A percentile compares a stretch with the other conserved stretches of the same genome.
Conservation (phyloP, 2,113 vertebrate genomes). For the Dolichotis patagonum region DNA sequence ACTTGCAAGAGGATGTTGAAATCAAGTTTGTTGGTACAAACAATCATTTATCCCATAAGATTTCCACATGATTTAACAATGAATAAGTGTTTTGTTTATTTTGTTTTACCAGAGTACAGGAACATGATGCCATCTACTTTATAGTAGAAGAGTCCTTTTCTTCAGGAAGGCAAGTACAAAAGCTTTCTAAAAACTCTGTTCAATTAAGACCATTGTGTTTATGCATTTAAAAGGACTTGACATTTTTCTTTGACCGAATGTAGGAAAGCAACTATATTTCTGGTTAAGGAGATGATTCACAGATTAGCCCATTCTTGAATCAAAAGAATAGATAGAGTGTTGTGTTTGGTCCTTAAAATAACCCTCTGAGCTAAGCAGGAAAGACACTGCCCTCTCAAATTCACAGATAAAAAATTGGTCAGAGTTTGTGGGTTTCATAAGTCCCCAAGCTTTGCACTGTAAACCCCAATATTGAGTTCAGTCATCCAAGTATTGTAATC, state of each 20-base stretch:
- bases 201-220: background rate
- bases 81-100: constrained; percentile 2
- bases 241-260: constrained; percentile 4
- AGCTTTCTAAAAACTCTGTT: background rate
- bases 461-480: too few relatives aligned
- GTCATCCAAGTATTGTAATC: too few relatives aligned
- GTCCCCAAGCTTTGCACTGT: too few relatives aligned
- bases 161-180: constrained; percentile 19
- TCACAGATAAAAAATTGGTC: background rate
- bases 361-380: background rate
- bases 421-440: background rate
- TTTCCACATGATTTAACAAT: constrained; percentile 55
- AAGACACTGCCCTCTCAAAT: background rate
- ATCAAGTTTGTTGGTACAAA: constrained; percentile 28
- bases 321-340: background rate
- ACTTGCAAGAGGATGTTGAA: constrained; percentile 41
- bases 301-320: background rate
- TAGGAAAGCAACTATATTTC: constrained; percentile 7
- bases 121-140: background rate
- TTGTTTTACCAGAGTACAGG: background rate
- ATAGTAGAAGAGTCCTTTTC: background rate
- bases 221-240: background rate
- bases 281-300: background rate
- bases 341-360: constrained; percentile 10
- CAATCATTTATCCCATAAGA: constrained; percentile 14